Conservation (phyloP, 2,888 invertebrate genomes). For the Hylaea fasciaria region DNA sequence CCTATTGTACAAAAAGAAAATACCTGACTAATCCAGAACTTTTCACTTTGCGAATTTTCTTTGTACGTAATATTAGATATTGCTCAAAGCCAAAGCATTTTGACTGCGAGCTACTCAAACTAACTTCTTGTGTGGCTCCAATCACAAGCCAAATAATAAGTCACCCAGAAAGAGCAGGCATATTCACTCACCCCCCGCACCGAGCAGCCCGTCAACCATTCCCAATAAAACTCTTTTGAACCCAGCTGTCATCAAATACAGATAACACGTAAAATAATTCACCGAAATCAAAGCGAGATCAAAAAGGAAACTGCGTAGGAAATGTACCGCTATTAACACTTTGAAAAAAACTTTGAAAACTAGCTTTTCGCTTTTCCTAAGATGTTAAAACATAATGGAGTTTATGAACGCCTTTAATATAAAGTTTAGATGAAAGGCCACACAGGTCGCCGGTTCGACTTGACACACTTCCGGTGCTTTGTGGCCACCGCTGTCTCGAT, state of each 20-base stretch:
- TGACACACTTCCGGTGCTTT: constrained; percentile 37
- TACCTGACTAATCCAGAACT: too few species aligned
- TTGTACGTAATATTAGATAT: too few species aligned
- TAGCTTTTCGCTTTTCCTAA: constrained; percentile 26
- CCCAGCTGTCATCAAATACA: constrained; percentile 39
- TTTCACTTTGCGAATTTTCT: too few species aligned
- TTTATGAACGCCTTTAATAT: constrained; percentile 29
- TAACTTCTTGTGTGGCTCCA: too few species aligned
- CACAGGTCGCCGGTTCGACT: constrained; percentile 31
- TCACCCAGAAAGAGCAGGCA: not conserved
- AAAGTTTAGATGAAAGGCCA: constrained; percentile 28
- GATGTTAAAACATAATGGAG: constrained; percentile 24
- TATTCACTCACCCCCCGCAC: constrained; percentile 23
- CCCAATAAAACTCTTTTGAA: constrained; percentile 36
- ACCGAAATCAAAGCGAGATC: constrained; percentile 55
- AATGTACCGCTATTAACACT: constrained; percentile 32
- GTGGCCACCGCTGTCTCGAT: constrained; percentile 39
- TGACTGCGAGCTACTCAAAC: too few species aligned
- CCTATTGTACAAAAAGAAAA: too few species aligned
- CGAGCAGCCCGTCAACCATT: constrained; percentile 18
- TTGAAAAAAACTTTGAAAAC: constrained; percentile 20
- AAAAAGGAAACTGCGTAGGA: constrained; percentile 41
- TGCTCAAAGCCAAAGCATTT: too few species aligned
- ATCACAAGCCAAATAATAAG: constrained; percentile 10
- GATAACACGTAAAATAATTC: constrained; percentile 54